A percentile compares a stretch with the other conserved stretches of the same genome.
phyloP scores from a whole-genome alignment of 2,797 vertebrate species.

The Adelosebastes latens region DNA sequence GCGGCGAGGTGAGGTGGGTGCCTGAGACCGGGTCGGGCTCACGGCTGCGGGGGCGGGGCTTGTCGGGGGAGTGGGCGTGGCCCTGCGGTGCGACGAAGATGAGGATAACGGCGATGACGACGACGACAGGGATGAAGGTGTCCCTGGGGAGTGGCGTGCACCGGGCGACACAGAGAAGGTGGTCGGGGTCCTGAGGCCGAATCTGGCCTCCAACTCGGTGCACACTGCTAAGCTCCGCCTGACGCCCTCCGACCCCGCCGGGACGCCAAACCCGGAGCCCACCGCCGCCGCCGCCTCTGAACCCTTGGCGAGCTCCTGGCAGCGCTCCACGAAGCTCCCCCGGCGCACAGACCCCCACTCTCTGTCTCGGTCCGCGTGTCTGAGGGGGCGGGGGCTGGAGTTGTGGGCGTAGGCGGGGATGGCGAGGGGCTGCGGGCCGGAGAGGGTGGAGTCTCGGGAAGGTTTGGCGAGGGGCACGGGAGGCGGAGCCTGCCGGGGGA shows the following conservation, averaged over 20 bases:
- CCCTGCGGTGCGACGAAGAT: conserved; percentile 14
- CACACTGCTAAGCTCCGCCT: conserved; percentile 74
- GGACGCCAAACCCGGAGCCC: background rate
- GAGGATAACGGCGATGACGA: background rate
- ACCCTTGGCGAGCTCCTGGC: conserved; percentile 88
- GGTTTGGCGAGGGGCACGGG: conserved; percentile 57
- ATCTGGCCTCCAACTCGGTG: conserved; percentile 76
- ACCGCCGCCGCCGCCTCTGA: conserved; percentile 52
- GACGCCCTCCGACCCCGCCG: conserved; percentile 43
- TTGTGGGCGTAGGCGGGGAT: conserved; percentile 46
- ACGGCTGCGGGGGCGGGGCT: conserved; percentile 36
- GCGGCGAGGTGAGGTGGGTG: conserved; percentile 38
- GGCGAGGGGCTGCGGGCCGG: conserved; percentile 34
- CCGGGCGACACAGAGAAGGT: conserved; percentile 58
- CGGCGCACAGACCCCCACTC: conserved; percentile 52
- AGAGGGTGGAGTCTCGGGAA: conserved; percentile 30
- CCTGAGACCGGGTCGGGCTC: conserved; percentile 59
- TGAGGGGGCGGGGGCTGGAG: conserved; percentile 40
- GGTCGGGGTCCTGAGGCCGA: conserved; percentile 60
- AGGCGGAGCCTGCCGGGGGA: conserved; percentile 72
- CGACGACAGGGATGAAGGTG: background rate
- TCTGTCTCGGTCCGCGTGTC: conserved; percentile 44
- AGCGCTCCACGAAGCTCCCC: conserved; percentile 90
- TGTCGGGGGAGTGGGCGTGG: conserved; percentile 38
- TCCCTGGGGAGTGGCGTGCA: conserved; percentile 27